Base-by-base conservation (phyloP, 2,888 invertebrate genomes). In the Diarsia brunnea region DNA sequence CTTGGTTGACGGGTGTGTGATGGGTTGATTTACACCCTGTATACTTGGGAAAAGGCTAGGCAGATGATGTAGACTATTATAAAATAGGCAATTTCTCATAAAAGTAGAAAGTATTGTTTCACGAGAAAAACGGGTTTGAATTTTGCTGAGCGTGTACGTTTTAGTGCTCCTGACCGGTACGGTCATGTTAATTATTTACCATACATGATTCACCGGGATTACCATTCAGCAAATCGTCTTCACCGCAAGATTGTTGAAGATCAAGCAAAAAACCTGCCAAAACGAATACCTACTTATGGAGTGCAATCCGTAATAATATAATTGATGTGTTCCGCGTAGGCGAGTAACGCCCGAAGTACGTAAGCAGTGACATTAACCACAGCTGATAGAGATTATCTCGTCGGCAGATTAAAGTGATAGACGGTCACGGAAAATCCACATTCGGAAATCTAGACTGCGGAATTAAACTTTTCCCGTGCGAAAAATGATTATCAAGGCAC, bases 121-220 rank as follows among this genome's bases (percentile, higher is more conserved):
- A 31, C 31, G 31, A 31, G 31, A 31, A 31, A 31, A 31, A 3
- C 2, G 4, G 31, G 31, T 31, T 31, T 31, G 31, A 31, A 31
- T 31, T 31, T 31, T n/a, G 2, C 4, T 31, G 3, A 31, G 31
- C 31, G 31, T 31, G 4, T 38, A 38, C 38, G 38, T 38, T 31
- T 31, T 31, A 31, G 3, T 38, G 38, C 38, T 38, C 38, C 7
- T 38, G 38, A 38, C 38, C 38, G 38, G n/a, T n/a, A n/a, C n/a
- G n/a, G n/a, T n/a, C n/a, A n/a, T n/a, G n/a, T n/a, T n/a, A n/a
- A n/a, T n/a, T n/a, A n/a, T n/a, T n/a, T n/a, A n/a, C n/a, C n/a
- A 67, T 24, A 77, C 31, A 79, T 82, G 84, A 82, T 68, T 84
- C 81, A 84, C 43, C 24, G 82, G 81, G 60, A 65, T 81, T 84